Conservation (phyloP, 1,140 invertebrate genomes). For the Heliconius eleuchia region DNA sequence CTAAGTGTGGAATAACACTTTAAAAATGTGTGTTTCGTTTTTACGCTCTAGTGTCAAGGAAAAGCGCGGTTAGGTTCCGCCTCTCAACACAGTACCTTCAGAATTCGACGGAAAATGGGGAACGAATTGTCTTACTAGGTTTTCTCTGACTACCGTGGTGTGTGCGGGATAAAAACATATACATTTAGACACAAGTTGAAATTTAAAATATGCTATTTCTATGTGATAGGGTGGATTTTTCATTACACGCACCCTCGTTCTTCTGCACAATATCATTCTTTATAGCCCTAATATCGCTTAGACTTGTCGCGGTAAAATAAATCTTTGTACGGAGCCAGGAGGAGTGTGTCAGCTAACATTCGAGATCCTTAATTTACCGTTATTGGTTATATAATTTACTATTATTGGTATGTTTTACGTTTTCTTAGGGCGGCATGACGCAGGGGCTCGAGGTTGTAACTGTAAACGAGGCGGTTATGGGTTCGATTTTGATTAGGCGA, state of each 20-base stretch:
- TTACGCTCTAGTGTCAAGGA: too few species aligned
- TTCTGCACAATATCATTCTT: constrained; percentile 48
- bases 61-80: too few species aligned
- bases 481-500: too few species aligned
- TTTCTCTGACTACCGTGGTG: too few species aligned
- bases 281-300: constrained; percentile 64
- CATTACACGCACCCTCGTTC: constrained; percentile 53
- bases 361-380: constrained; percentile 46
- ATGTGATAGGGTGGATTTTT: constrained; percentile 51
- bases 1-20: too few species aligned
- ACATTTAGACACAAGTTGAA: constrained; percentile 33
- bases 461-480: too few species aligned
- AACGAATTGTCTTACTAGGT: background rate
- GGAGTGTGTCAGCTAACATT: constrained; percentile 33
- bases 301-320: constrained; percentile 51
- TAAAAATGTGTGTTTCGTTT: too few species aligned
- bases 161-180: background rate
- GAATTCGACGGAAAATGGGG: too few species aligned
- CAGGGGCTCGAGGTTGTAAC: too few species aligned
- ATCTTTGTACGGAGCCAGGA: constrained; percentile 52
- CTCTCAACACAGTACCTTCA: too few species aligned
- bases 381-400: constrained; percentile 48
- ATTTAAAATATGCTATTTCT: constrained; percentile 51
- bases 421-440: too few species aligned
- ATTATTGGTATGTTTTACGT: too few species aligned